Percentiles rank a stretch among this genome's conserved stretches.
Evolutionary conservation across 1,140 invertebrate species (phyloP).

Genomic region (Cepaea nemoralis): DNA sequence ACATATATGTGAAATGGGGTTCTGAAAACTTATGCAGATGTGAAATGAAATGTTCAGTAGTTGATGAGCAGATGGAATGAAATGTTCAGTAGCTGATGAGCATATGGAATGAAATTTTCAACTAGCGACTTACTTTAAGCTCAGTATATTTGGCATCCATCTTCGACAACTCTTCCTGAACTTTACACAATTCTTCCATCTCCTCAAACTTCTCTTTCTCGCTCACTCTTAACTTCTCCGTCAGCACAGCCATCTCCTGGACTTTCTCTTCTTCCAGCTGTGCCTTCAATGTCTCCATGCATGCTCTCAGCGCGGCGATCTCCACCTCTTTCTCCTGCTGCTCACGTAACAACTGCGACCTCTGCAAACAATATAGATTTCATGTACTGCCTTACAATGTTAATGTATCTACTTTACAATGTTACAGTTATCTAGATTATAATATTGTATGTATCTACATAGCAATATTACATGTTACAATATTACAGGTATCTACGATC

Average conservation of each 20-base stretch:
- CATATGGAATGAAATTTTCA: too few species aligned
- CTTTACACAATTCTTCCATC: background rate
- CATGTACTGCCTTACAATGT: too few species aligned
- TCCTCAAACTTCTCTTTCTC: background rate
- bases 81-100: too few species aligned
- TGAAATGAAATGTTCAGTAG: too few species aligned
- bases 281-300: background rate
- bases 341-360: background rate
- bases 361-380: background rate
- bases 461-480: too few species aligned
- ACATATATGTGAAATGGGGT: too few species aligned
- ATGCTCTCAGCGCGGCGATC: background rate
- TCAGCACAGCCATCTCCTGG: background rate
- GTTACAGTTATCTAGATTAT: too few species aligned
- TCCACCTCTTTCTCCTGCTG: background rate
- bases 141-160: background rate
- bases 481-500: too few species aligned
- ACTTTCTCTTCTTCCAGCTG: background rate
- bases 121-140: background rate
- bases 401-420: too few species aligned
- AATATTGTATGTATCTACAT: too few species aligned
- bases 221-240: background rate
- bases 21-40: too few species aligned
- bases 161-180: background rate
- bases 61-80: too few species aligned